Percentiles rank a stretch among this genome's conserved stretches.
Evolutionary conservation across 2,113 vertebrate species (phyloP).

Genomic region (Ochotona curzoniae): DNA sequence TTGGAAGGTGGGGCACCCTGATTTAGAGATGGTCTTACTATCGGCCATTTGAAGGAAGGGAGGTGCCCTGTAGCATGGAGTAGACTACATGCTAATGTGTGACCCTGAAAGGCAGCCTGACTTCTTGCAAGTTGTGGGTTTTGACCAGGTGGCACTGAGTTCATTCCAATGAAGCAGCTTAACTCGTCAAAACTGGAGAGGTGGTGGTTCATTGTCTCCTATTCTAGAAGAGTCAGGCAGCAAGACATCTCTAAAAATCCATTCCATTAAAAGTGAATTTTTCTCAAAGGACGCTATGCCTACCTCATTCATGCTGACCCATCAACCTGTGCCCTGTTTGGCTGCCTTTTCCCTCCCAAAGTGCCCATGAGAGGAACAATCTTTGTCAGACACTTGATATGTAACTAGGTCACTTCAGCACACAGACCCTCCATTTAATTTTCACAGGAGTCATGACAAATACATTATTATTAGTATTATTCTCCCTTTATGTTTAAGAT

Average conservation of each 20-base stretch:
- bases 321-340: not conserved
- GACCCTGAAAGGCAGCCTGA: not conserved
- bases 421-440: not conserved
- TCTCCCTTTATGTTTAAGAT: not conserved
- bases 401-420: not conserved
- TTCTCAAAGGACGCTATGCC: not conserved
- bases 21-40: not conserved
- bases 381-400: not conserved
- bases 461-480: not conserved
- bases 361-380: not conserved
- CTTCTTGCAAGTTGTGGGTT: not conserved
- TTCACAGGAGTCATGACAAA: not conserved
- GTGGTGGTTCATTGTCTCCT: not conserved
- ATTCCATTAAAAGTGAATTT: not conserved
- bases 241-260: slow-evolving; percentile 24
- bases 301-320: not conserved
- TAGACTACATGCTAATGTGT: no score
- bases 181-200: not conserved
- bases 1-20: no score
- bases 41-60: not conserved
- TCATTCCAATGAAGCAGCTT: not conserved
- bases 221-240: not conserved
- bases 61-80: not conserved
- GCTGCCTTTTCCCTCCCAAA: not conserved
- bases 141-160: not conserved